Evolutionary conservation across 2,888 invertebrate genomes (phyloP).

Genomic region (Anorthoa munda): DNA sequence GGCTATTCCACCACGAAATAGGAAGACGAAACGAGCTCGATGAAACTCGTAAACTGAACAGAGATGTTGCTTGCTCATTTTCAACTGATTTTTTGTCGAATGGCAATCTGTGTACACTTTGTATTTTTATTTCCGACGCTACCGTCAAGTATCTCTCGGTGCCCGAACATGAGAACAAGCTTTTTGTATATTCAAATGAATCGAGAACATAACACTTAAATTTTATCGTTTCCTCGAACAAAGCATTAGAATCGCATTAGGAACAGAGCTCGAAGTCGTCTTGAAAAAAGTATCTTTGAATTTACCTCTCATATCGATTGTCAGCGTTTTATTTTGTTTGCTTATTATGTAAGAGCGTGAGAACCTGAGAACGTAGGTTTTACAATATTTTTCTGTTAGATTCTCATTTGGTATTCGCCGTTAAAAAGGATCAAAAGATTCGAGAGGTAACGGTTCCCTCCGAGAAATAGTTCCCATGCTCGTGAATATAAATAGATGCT

Average conservation of each 20-base stretch:
- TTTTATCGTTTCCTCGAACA: slow-evolving; percentile 71
- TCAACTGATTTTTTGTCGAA: slow-evolving; percentile 72
- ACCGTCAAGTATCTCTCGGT: slow-evolving; percentile 46
- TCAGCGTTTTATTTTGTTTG: slow-evolving; percentile 67
- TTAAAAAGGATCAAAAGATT: slow-evolving; percentile 70
- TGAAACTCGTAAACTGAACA: slow-evolving; percentile 81
- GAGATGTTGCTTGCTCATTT: slow-evolving; percentile 72
- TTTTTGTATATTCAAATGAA: slow-evolving; percentile 70
- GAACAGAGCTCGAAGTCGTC: slow-evolving; percentile 57
- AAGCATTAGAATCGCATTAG: slow-evolving; percentile 70
- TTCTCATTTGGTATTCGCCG: slow-evolving; percentile 63
- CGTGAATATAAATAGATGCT: slow-evolving; percentile 85
- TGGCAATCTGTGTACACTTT: slow-evolving; percentile 62
- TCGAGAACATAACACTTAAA: slow-evolving; percentile 71
- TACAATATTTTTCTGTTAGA: slow-evolving; percentile 58
- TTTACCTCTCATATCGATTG: slow-evolving; percentile 64
- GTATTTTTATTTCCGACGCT: slow-evolving; percentile 67
- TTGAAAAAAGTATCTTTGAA: slow-evolving; percentile 65
- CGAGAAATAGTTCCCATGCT: slow-evolving; percentile 70
- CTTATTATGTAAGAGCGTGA: slow-evolving; percentile 53
- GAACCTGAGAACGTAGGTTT: slow-evolving; percentile 32
- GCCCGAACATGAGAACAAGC: slow-evolving; percentile 61
- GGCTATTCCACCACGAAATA: slow-evolving; percentile 86
- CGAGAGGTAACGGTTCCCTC: slow-evolving; percentile 57
- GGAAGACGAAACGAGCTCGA: slow-evolving; percentile 84